Base-by-base conservation (phyloP, 2,888 invertebrate species). In the Drosophila histrio region DNA sequence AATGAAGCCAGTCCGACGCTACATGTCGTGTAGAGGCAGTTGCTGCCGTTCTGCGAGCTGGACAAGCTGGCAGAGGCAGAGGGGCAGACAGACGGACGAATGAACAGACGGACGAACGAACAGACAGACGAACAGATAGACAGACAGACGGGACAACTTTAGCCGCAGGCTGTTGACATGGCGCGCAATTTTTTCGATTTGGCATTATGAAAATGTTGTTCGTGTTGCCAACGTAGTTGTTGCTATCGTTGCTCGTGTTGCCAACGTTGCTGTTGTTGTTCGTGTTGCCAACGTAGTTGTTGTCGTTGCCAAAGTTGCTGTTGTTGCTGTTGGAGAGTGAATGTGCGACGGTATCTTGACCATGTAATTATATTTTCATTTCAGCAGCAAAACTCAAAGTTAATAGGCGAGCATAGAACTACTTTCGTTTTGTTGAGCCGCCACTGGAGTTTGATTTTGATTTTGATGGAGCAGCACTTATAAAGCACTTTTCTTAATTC, bases 401-500 rank as follows among this genome's bases (percentile, higher is more conserved):
- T 79, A 79, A 81, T 86, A 74, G 71, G 62, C 71, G 36, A 19
- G 66, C 77, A 62, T 72, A 79, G 84, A 79, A 87, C 85, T 83
- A 86, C 81, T 84, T 81, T 84, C 87, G 75, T 84, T 86, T 84
- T 74, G 87, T 71, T 66, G 62, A 54, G 69, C 50, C 46, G 69
- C 50, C 46, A 49, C 58, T 54, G 49, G 58, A 64, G 70, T 84
- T 70, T 77, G 79, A 81, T 85, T 84, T 70, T 77, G 79, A 81
- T 85, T 69, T 85, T 79, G 82, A 81, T 85, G 82, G 68, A 81
- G 72, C 68, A 67, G 71, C 79, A 79, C 79, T 84, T 73, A 76
- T 76, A 80, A 81, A 84, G 73, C 78, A 80, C 80, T 77, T 83
- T 77, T 80, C 71, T 58, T 54, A 64, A 58, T 54, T 53, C 46